These are phyloP conservation scores for Tragulus kanchil DNA, from an alignment of 2,113 vertebrate genomes.

Conservation along the genomic window DNA sequence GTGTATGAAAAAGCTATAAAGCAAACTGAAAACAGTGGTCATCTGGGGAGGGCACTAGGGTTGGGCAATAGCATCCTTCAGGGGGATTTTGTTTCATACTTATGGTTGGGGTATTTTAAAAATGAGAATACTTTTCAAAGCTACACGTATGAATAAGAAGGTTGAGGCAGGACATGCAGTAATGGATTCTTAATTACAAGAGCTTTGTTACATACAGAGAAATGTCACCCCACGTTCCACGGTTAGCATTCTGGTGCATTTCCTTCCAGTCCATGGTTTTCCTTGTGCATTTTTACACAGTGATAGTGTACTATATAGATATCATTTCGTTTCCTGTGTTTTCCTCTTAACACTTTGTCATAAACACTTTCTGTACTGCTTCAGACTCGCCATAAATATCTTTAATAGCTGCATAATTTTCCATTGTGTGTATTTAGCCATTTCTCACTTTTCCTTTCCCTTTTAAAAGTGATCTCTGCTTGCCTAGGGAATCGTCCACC, in stretches of 20 bases:
- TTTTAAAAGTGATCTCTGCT: slow-evolving; percentile 23
- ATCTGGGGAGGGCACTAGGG: neutral
- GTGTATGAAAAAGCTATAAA: neutral
- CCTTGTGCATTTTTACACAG: neutral
- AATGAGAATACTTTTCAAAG: neutral
- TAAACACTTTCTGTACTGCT: neutral
- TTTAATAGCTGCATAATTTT: neutral
- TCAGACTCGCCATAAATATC: neutral
- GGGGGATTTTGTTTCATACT: neutral
- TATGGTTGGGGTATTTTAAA: neutral
- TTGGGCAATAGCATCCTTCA: neutral
- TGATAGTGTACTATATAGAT: neutral
- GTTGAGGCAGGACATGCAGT: neutral
- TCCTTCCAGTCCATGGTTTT: neutral
- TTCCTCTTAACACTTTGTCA: neutral
- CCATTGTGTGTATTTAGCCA: neutral
- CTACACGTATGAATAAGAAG: neutral
- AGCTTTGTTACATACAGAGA: neutral
- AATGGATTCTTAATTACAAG: neutral
- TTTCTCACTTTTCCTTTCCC: neutral
- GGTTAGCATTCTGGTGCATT: neutral
- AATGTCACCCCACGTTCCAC: fast-evolving
- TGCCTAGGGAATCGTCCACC: neutral
- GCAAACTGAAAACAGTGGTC: neutral
- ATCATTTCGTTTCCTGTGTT: neutral